Percentiles rank a stretch among this genome's conserved stretches.
These are phyloP conservation scores for Ormyrus pomaceus DNA, from an alignment of 2,888 invertebrate genomes.

Conservation along the genomic window DNA sequence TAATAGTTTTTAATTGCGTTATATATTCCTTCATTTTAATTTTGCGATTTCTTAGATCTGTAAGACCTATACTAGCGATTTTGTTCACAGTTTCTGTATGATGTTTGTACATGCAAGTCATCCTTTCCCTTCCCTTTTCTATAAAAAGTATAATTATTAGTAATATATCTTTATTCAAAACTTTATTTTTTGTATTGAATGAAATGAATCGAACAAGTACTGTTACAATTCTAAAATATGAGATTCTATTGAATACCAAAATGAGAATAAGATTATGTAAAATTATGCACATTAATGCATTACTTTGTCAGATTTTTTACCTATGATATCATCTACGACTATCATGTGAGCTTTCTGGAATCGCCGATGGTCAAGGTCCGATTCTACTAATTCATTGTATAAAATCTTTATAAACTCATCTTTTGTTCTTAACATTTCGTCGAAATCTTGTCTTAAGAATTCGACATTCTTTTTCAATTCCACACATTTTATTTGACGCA, in stretches of 20 bases:
- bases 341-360: conserved; percentile 85
- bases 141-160: conserved; percentile 41
- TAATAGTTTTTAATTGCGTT: conserved; percentile 79
- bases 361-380: conserved; percentile 85
- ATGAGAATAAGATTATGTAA: too few species aligned
- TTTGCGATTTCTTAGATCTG: conserved; percentile 78
- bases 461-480: conserved; percentile 84
- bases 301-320: conserved; percentile 72
- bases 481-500: conserved; percentile 86
- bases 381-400: conserved; percentile 81
- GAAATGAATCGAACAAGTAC: too few species aligned
- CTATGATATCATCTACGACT: conserved; percentile 82
- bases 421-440: conserved; percentile 82
- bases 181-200: too few species aligned
- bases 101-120: conserved; percentile 78
- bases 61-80: conserved; percentile 76
- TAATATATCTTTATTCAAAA: too few species aligned
- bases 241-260: too few species aligned
- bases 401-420: conserved; percentile 82
- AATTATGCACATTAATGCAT: neutral
- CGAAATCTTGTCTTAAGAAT: conserved; percentile 80
- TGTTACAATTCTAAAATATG: too few species aligned
- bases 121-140: conserved; percentile 79
- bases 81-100: conserved; percentile 79
- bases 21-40: conserved; percentile 78